Conservation (phyloP, 1,140 invertebrate species). For the Danaus melanippus region DNA sequence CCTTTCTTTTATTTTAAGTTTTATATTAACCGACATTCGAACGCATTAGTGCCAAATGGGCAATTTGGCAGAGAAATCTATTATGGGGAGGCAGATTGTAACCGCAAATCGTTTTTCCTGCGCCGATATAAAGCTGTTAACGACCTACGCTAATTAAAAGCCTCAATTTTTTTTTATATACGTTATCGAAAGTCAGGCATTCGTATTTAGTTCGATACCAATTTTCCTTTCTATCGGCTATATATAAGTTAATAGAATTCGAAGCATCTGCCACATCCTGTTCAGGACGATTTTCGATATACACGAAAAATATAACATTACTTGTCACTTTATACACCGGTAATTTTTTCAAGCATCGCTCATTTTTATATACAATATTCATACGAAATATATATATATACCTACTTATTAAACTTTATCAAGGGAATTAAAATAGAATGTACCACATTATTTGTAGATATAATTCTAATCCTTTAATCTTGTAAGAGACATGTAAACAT, state of each 20-base stretch:
- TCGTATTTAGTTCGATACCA: no score
- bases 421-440: no score
- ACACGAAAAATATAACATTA: no score
- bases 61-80: conserved; percentile 18
- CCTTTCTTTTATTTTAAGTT: conserved; percentile 47
- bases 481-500: not conserved
- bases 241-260: no score
- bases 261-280: no score
- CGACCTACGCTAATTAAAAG: not conserved
- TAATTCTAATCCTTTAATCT: no score
- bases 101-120: conserved; percentile 14
- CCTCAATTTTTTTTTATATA: conserved; percentile 10
- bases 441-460: no score
- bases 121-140: conserved; percentile 7
- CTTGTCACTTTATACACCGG: not conserved
- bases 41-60: conserved; percentile 8
- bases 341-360: conserved; percentile 1
- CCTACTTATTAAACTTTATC: no score
- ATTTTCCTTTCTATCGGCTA: no score
- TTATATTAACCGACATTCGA: conserved; percentile 6
- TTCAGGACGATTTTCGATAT: no score
- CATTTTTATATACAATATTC: not conserved
- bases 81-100: conserved; percentile 7
- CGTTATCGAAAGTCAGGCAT: no score
- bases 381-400: no score